These are phyloP conservation scores for Anolis sagrei DNA, from an alignment of 2,113 vertebrate genomes.

Conservation along the genomic window DNA sequence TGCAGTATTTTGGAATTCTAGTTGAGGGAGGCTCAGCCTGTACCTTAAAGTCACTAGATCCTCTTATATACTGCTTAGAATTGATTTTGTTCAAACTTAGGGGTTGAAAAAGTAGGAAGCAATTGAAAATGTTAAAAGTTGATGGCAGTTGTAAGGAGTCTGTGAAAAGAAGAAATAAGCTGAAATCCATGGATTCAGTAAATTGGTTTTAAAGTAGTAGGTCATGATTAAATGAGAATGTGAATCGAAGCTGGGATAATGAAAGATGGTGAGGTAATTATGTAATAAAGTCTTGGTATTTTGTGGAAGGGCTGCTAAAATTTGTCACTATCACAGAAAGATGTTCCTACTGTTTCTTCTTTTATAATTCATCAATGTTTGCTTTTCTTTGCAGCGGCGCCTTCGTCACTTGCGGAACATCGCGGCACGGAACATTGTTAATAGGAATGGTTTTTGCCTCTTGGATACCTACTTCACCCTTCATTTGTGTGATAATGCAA, in stretches of 20 bases:
- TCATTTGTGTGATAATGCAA: constrained; percentile 85
- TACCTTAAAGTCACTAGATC: no score
- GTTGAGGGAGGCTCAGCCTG: no score
- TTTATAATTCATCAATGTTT: background rate
- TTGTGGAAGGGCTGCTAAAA: background rate
- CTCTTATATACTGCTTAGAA: no score
- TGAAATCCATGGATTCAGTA: background rate
- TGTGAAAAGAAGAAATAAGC: background rate
- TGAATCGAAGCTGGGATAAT: no score
- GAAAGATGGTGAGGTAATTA: background rate
- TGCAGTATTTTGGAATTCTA: no score
- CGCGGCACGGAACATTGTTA: constrained; percentile 93
- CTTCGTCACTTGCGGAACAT: constrained; percentile 95
- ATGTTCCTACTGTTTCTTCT: background rate
- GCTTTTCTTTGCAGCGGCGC: constrained; percentile 82
- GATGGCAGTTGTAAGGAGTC: background rate
- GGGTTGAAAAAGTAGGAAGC: no score
- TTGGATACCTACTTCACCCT: constrained; percentile 97
- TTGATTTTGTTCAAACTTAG: background rate
- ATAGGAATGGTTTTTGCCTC: constrained; percentile 90
- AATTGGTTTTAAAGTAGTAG: no score
- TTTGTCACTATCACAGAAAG: background rate
- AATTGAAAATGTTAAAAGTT: background rate
- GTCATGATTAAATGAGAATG: background rate
- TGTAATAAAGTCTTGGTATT: background rate